Evolutionary conservation across 2,113 vertebrate species (phyloP).

Genomic region (Ibidorhyncha struthersii): DNA sequence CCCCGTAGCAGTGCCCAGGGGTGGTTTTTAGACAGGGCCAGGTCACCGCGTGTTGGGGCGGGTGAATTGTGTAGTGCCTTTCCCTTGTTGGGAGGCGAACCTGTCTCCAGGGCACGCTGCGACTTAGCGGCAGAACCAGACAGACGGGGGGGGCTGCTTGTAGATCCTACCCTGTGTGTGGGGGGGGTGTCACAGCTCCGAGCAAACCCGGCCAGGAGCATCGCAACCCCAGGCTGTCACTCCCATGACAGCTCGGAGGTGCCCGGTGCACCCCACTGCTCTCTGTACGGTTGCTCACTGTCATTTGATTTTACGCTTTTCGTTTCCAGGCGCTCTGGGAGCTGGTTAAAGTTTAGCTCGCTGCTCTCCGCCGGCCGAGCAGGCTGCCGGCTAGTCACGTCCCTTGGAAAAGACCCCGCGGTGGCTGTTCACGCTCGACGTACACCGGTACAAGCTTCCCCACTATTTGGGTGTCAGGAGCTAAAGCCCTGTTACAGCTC

Average conservation of each 20-base stretch:
- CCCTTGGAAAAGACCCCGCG: neutral
- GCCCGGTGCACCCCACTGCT: neutral
- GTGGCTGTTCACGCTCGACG: rapidly evolving
- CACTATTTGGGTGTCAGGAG: neutral
- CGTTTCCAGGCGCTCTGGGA: neutral
- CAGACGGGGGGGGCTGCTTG: neutral
- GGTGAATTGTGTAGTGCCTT: neutral
- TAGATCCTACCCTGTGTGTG: neutral
- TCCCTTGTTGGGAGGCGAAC: neutral
- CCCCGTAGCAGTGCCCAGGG: neutral
- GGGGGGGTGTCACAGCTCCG: neutral
- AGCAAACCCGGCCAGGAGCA: neutral
- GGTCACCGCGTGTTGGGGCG: neutral
- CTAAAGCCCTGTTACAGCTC: neutral
- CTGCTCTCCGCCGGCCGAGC: rapidly evolving
- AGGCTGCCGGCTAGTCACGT: neutral
- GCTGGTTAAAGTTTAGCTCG: slow-evolving; percentile 36
- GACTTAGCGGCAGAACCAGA: neutral
- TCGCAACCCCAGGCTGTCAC: neutral
- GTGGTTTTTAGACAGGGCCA: neutral
- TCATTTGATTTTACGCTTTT: rapidly evolving
- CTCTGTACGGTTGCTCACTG: rapidly evolving
- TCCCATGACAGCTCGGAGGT: neutral
- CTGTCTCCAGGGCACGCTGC: neutral
- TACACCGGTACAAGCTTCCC: neutral